phyloP scores from a whole-genome alignment of 2,888 invertebrate genomes.

The Aethes cnicana region DNA sequence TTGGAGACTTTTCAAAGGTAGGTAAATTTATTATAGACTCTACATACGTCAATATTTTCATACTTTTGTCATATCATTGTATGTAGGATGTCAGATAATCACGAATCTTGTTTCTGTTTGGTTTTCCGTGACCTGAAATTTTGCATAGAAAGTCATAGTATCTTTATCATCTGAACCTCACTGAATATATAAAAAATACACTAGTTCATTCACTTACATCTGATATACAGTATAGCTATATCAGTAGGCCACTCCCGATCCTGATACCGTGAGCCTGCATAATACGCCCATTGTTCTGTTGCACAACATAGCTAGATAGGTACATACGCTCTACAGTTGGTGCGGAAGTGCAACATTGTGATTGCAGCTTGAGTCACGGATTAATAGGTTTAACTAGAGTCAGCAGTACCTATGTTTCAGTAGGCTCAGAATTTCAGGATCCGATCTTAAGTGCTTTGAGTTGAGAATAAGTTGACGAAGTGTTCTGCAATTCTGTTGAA shows the following conservation, averaged over 20 bases:
- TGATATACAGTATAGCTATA: constrained; percentile 1
- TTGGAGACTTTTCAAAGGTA: too few relatives aligned
- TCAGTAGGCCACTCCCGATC: constrained; percentile 1
- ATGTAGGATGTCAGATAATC: too few relatives aligned
- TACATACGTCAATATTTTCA: too few relatives aligned
- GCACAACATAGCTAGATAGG: not conserved
- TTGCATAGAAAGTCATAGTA: too few relatives aligned
- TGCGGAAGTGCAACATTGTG: constrained; percentile 22
- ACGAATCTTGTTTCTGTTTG: too few relatives aligned
- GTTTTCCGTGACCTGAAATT: too few relatives aligned
- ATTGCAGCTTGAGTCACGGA: constrained; percentile 4
- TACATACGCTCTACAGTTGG: not conserved
- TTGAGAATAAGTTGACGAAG: too few relatives aligned
- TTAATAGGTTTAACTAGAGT: constrained; percentile 11
- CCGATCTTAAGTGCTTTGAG: not conserved
- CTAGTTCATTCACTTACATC: too few relatives aligned
- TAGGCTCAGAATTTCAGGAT: not conserved
- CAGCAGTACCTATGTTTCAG: not conserved
- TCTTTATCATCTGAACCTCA: not conserved
- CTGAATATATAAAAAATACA: too few relatives aligned
- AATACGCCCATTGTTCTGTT: constrained; percentile 22
- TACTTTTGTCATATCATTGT: too few relatives aligned
- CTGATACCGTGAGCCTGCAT: constrained; percentile 22
- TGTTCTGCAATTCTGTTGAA: too few relatives aligned
- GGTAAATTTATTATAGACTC: too few relatives aligned